Conservation (phyloP, 2,113 vertebrate genomes). For the Marmota monax region DNA sequence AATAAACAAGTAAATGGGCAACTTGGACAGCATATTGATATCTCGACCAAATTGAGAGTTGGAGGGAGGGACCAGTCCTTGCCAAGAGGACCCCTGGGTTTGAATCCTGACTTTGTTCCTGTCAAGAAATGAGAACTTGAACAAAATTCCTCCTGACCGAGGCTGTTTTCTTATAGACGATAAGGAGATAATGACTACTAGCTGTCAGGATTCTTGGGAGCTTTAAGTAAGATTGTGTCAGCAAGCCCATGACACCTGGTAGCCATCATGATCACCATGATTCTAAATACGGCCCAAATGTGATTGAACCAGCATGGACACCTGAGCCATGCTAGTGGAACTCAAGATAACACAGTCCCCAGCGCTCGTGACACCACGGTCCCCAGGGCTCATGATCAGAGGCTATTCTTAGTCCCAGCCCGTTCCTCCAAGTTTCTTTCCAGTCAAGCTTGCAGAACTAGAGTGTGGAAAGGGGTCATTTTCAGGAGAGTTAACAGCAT, state of each 20-base stretch:
- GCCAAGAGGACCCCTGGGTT: background rate
- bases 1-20: background rate
- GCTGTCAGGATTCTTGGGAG: background rate
- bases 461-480: too few species aligned
- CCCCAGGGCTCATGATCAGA: background rate
- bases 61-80: background rate
- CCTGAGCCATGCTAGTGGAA: accelerated
- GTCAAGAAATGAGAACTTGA: background rate
- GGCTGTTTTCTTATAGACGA: background rate
- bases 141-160: background rate
- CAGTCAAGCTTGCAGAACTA: background rate
- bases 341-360: too few species aligned
- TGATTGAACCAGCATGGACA: too few species aligned
- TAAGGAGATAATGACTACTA: background rate
- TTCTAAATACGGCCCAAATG: accelerated
- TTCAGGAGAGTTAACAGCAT: background rate
- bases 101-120: background rate
- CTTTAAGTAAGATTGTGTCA: background rate
- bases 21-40: background rate
- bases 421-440: background rate
- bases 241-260: accelerated
- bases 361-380: too few species aligned
- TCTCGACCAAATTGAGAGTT: too few species aligned
- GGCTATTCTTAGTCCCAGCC: background rate
- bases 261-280: background rate